Conservation (phyloP, 2,888 invertebrate species). For the Byasa hedistus region DNA sequence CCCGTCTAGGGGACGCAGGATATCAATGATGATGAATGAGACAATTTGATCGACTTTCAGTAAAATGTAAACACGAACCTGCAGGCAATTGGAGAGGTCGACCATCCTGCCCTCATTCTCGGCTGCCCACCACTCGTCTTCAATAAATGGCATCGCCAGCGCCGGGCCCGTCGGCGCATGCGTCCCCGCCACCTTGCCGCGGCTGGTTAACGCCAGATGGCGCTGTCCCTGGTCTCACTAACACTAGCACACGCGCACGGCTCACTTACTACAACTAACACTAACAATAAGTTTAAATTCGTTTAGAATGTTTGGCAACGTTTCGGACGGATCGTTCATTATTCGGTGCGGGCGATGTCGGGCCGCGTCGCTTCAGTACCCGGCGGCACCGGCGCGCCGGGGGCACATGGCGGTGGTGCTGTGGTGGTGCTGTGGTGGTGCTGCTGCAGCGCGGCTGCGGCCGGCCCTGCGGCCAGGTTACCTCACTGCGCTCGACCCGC, state of each 20-base stretch:
- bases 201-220: slow-evolving; percentile 64
- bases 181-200: slow-evolving; percentile 82
- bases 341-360: slow-evolving; percentile 63
- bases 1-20: no score
- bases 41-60: not conserved
- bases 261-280: slow-evolving; percentile 39
- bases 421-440: slow-evolving; percentile 35
- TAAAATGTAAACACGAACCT: slow-evolving; percentile 73
- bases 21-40: no score
- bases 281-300: slow-evolving; percentile 70
- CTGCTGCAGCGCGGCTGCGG: slow-evolving; percentile 40
- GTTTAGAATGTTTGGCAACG: slow-evolving; percentile 73
- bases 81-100: slow-evolving; percentile 92
- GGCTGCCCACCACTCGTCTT: slow-evolving; percentile 97
- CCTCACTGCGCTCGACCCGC: slow-evolving; percentile 69
- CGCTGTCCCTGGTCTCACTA: slow-evolving; percentile 53
- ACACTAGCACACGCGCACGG: slow-evolving; percentile 51
- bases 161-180: slow-evolving; percentile 82
- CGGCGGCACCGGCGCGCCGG: slow-evolving; percentile 51
- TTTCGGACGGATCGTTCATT: slow-evolving; percentile 76
- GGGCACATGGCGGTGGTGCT: slow-evolving; percentile 70
- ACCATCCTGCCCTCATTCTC: slow-evolving; percentile 97
- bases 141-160: slow-evolving; percentile 96
- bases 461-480: slow-evolving; percentile 62
- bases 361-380: slow-evolving; percentile 63